Evolutionary conservation across 2,888 invertebrate genomes (phyloP), one percentile per base, ranked within the genome.

Genomic region (Acleris laterana): DNA sequence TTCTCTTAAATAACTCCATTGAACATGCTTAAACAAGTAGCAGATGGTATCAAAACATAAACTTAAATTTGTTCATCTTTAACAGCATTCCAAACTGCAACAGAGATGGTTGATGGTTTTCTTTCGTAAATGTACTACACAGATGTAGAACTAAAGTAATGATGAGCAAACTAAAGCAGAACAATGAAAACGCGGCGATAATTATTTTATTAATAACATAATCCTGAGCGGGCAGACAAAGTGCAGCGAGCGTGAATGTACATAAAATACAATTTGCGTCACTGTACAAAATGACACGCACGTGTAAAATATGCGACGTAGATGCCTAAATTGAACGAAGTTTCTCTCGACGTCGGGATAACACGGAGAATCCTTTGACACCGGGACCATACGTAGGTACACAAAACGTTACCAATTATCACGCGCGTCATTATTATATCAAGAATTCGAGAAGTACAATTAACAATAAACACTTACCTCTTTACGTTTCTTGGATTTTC

Each of bases 401-500:
- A 74, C 71, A 72, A 71, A 76, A 74, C 73, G 74, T 71, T 69
- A 73, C 71, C 70, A 75, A 61, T 65, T 58, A 52, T 19, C 60
- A 60, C 20, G 25, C 32, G 49, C 42, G 19, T 51, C 32, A 50
- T 50, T 61, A 20, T 46, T 7, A 56, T 17, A 49, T 46, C 17
- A 19, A 49, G 17, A 20, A 49, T 11, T n/a, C 20, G 11, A 49
- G 4, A 6, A 20, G 6, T 49, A 49, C 11, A 49, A 20, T 38
- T 38, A 63, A 19, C 19, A 49, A 20, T 38, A 22, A 62, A 1
- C 62, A 63, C 87, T 78, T 81, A 91, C 93, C 83, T 93, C 93
- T 83, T 91, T 93, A 67, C 93, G 93, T 77, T 91, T 93, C 81
- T 89, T 91, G 70, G 86, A 87, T 86, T 93, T 93, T 69, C 93